These are phyloP conservation scores for Danio aesculapii DNA, from an alignment of 2,797 vertebrate genomes.

Conservation along the genomic window DNA sequence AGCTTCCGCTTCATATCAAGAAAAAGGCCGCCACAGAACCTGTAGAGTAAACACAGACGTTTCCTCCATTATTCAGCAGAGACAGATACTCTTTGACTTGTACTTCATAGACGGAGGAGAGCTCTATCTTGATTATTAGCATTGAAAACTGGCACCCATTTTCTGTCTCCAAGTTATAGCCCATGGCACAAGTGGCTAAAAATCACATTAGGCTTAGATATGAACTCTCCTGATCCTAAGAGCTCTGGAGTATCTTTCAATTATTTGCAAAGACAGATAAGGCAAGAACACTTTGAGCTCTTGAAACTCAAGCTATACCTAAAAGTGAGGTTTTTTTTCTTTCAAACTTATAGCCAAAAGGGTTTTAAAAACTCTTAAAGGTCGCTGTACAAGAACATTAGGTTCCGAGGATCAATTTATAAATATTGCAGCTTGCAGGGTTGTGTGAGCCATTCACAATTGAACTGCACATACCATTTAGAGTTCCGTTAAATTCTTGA, in stretches of 20 bases:
- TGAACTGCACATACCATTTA: not conserved
- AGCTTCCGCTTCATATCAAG: slow-evolving; percentile 94
- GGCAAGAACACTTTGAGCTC: not conserved
- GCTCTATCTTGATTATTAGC: slow-evolving; percentile 28
- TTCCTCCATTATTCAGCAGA: slow-evolving; percentile 42
- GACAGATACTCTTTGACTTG: slow-evolving; percentile 17
- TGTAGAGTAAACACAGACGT: slow-evolving; percentile 61
- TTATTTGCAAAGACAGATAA: slow-evolving; percentile 32
- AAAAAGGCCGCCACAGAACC: slow-evolving; percentile 92
- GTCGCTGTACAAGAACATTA: not conserved
- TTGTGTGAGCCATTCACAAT: not conserved
- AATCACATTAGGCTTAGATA: slow-evolving; percentile 6
- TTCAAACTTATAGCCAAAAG: not conserved
- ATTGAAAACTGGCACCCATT: not conserved
- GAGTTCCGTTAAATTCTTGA: not conserved
- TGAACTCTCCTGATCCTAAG: not conserved
- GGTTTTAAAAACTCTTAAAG: not conserved
- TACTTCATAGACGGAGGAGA: slow-evolving; percentile 24
- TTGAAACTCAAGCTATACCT: not conserved
- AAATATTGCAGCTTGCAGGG: not conserved
- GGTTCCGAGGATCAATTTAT: slow-evolving; percentile 4
- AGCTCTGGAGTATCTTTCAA: slow-evolving; percentile 14
- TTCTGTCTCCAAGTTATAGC: not conserved
- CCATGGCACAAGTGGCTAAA: not conserved
- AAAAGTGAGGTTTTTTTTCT: not conserved